These are phyloP conservation scores for Rotaria macrura DNA, from an alignment of 2,888 invertebrate genomes.

Conservation along the genomic window DNA sequence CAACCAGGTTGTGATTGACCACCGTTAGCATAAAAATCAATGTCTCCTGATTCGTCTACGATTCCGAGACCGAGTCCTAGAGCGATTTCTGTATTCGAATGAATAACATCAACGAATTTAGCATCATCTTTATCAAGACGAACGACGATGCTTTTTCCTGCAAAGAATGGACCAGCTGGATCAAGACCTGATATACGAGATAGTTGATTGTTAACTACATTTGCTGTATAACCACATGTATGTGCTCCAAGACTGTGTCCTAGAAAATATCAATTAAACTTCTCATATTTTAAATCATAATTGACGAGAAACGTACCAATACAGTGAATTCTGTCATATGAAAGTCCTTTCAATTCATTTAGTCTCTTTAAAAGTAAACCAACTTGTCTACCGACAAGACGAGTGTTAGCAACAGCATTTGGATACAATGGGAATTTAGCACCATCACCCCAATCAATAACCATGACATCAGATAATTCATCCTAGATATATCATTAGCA, in stretches of 20 bases:
- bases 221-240: constrained; percentile 31
- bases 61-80: constrained; percentile 21
- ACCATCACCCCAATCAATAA: constrained; percentile 35
- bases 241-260: constrained; percentile 35
- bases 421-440: constrained; percentile 33
- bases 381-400: constrained; percentile 33
- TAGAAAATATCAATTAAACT: not conserved
- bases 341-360: not conserved
- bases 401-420: constrained; percentile 33
- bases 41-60: constrained; percentile 53
- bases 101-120: constrained; percentile 42
- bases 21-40: constrained; percentile 83
- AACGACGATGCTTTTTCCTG: constrained; percentile 36
- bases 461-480: constrained; percentile 32
- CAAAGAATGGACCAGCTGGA: constrained; percentile 41
- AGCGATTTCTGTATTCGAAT: constrained; percentile 39
- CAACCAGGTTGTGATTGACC: constrained; percentile 73
- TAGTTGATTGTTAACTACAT: not conserved
- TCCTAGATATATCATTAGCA: not conserved
- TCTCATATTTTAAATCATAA: not conserved
- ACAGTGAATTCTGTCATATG: constrained; percentile 27
- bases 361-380: constrained; percentile 23
- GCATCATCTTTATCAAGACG: constrained; percentile 41
- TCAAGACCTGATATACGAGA: constrained; percentile 39
- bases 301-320: constrained; percentile 12